Conservation (phyloP, 2,888 invertebrate species). For the Phaedon cochleariae region DNA sequence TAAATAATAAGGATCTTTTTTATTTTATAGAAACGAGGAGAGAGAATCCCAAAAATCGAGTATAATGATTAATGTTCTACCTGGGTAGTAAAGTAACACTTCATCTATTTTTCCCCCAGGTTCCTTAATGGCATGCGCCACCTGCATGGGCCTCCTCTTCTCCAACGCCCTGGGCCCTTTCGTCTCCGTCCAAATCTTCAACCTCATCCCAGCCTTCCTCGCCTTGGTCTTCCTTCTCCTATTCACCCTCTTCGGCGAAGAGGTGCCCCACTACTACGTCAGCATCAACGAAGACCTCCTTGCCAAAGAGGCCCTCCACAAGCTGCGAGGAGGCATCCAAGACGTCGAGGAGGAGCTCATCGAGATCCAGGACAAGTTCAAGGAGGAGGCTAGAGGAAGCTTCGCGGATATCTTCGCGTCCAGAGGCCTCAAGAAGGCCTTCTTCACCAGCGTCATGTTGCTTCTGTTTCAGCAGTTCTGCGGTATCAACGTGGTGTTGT, state of each 20-base stretch:
- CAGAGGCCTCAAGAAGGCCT: conserved; percentile 77
- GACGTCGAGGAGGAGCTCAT: conserved; percentile 27
- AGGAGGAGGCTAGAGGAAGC: conserved; percentile 18
- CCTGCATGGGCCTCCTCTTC: conserved; percentile 72
- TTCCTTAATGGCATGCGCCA: conserved; percentile 67
- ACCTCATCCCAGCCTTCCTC: conserved; percentile 66
- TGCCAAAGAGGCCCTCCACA: conserved; percentile 72
- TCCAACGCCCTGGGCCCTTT: conserved; percentile 78
- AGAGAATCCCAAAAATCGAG: too few relatives aligned
- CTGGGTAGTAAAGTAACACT: too few relatives aligned
- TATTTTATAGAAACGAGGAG: too few relatives aligned
- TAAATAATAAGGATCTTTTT: too few relatives aligned
- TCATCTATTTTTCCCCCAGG: conserved; percentile 47
- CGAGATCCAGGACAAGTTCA: conserved; percentile 24
- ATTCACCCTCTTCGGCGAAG: conserved; percentile 80
- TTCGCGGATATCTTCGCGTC: conserved; percentile 18
- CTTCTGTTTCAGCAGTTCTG: conserved; percentile 85
- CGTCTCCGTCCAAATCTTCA: conserved; percentile 71
- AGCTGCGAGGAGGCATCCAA: conserved; percentile 67
- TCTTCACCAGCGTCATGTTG: conserved; percentile 75
- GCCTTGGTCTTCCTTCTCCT: conserved; percentile 61
- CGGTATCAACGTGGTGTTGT: conserved; percentile 82
- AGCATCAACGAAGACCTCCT: conserved; percentile 67
- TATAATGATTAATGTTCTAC: too few relatives aligned
- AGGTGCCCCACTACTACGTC: conserved; percentile 79